phyloP scores from a whole-genome alignment of 2,888 invertebrate species.

The Xestobium rufovillosum region DNA sequence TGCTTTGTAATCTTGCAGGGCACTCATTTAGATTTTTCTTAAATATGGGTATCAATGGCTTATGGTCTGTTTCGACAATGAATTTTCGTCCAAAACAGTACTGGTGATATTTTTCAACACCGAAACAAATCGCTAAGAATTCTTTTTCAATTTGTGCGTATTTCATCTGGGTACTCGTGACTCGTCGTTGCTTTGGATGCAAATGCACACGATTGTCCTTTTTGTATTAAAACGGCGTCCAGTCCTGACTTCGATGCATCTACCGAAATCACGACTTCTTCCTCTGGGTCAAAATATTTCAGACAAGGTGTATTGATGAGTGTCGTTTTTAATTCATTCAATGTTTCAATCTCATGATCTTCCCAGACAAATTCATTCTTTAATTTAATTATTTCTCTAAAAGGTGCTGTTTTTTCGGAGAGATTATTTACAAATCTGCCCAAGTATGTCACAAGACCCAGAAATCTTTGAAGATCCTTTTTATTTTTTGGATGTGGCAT shows the following conservation, averaged over 20 bases:
- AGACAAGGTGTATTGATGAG: constrained; percentile 3
- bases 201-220: constrained; percentile 6
- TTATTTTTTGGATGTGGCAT: constrained; percentile 24
- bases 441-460: constrained; percentile 29
- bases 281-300: constrained; percentile 9
- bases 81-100: constrained; percentile 14
- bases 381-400: constrained; percentile 13
- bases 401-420: constrained; percentile 15
- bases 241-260: constrained; percentile 11
- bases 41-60: constrained; percentile 17
- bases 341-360: constrained; percentile 4
- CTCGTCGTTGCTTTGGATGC: constrained; percentile 14
- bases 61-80: constrained; percentile 19
- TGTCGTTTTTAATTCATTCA: constrained; percentile 9
- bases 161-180: constrained; percentile 17
- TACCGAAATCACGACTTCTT: constrained; percentile 9
- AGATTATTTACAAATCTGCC: constrained; percentile 20
- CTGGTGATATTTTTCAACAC: constrained; percentile 22
- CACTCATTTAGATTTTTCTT: constrained; percentile 16
- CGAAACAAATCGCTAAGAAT: constrained; percentile 27
- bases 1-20: constrained; percentile 16
- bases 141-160: too few species aligned
- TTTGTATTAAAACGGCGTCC: constrained; percentile 17
- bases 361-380: constrained; percentile 11
- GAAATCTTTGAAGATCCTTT: constrained; percentile 26